phyloP scores from a whole-genome alignment of 2,113 vertebrate genomes.

The Panurus biarmicus region DNA sequence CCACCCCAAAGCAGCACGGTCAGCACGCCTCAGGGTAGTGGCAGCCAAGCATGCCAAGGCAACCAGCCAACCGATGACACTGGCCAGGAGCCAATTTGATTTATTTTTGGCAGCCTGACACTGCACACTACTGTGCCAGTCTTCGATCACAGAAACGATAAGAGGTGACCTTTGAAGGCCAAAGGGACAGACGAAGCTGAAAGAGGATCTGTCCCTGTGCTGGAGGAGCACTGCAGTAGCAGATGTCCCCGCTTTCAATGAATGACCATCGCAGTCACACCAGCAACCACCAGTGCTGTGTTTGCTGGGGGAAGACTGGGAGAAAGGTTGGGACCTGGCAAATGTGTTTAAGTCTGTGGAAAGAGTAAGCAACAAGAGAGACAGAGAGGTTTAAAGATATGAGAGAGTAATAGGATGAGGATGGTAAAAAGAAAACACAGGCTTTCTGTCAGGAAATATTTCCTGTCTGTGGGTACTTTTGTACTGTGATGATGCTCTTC shows the following conservation, averaged over 20 bases:
- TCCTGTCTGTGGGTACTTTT: background rate
- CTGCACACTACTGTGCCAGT: background rate
- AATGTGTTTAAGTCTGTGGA: background rate
- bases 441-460: background rate
- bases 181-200: constrained; percentile 1
- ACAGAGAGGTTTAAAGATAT: background rate
- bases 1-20: background rate
- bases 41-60: background rate
- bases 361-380: background rate
- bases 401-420: background rate
- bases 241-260: background rate
- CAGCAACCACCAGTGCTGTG: background rate
- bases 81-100: constrained; percentile 31
- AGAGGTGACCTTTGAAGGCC: constrained; percentile 37
- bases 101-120: constrained; percentile 30
- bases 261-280: background rate
- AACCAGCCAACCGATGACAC: constrained; percentile 2
- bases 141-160: background rate
- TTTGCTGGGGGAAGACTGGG: background rate
- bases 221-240: background rate
- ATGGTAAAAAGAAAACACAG: background rate
- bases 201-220: background rate
- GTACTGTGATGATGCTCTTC: background rate
- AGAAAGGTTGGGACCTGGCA: background rate
- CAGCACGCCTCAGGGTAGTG: background rate